These are phyloP conservation scores for Ostrea edulis DNA, from an alignment of 1,140 invertebrate genomes.

Conservation along the genomic window DNA sequence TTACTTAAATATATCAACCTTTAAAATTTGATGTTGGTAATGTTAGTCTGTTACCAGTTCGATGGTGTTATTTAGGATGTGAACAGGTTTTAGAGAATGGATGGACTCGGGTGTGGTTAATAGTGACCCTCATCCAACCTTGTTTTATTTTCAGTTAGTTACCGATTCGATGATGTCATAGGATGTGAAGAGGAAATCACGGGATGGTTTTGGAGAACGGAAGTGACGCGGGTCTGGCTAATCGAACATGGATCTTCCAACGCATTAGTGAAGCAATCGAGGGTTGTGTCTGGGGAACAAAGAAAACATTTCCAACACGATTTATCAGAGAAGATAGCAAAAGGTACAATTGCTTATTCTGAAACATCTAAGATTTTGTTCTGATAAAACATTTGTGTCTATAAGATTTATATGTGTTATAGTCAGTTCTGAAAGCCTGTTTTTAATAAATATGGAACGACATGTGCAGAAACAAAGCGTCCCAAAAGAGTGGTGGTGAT, in stretches of 20 bases:
- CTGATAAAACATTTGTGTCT: neutral
- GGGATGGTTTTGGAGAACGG: neutral
- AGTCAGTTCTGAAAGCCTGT: neutral
- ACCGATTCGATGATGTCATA: neutral
- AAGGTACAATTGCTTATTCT: neutral
- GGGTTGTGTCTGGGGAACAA: neutral
- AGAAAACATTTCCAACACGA: neutral
- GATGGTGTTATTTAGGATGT: too few species aligned
- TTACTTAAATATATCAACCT: too few species aligned
- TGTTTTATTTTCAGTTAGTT: neutral
- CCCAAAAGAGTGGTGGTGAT: constrained; percentile 60
- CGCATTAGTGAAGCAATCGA: too few species aligned
- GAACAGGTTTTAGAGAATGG: too few species aligned
- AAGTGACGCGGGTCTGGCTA: neutral
- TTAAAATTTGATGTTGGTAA: too few species aligned
- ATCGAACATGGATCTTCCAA: neutral
- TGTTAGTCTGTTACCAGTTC: too few species aligned
- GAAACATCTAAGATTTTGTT: neutral
- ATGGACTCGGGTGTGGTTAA: too few species aligned
- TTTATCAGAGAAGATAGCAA: neutral
- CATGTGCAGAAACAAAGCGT: neutral
- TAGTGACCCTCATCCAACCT: too few species aligned
- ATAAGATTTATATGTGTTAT: neutral
- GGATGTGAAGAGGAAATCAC: neutral
- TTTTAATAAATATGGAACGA: too few species aligned